A percentile compares a stretch with the other conserved stretches of the same genome.
Conservation (phyloP, 2,888 invertebrate species). For the Camptogramma bilineatum region DNA sequence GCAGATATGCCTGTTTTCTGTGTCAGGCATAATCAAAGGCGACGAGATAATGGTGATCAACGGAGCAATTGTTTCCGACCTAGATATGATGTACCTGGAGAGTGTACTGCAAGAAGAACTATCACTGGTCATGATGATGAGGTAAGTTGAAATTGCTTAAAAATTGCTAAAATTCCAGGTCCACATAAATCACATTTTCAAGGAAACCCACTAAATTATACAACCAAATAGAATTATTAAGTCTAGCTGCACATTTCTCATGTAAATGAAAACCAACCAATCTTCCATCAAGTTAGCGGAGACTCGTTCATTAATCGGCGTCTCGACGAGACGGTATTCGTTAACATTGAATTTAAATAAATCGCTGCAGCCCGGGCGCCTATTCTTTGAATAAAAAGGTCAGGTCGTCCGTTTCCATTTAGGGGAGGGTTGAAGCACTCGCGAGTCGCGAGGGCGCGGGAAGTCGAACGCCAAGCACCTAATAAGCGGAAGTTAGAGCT, state of each 20-base stretch:
- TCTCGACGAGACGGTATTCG: slow-evolving; percentile 58
- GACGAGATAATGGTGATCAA: slow-evolving; percentile 99
- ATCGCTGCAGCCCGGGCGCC: slow-evolving; percentile 49
- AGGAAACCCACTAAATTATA: slow-evolving; percentile 30
- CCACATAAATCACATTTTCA: background rate
- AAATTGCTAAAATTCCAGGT: background rate
- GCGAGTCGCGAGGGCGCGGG: slow-evolving; percentile 54
- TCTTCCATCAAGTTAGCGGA: slow-evolving; percentile 56
- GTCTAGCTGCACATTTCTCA: slow-evolving; percentile 44
- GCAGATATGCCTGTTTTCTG: slow-evolving; percentile 64
- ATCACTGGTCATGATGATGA: slow-evolving; percentile 98
- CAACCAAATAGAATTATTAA: slow-evolving; percentile 35
- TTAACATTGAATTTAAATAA: slow-evolving; percentile 69
- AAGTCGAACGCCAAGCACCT: slow-evolving; percentile 65
- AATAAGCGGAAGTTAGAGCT: slow-evolving; percentile 77
- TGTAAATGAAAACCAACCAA: slow-evolving; percentile 58
- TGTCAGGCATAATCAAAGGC: slow-evolving; percentile 96
- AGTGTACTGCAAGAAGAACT: slow-evolving; percentile 97
- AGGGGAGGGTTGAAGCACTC: slow-evolving; percentile 52
- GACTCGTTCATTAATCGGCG: slow-evolving; percentile 62
- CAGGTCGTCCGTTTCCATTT: slow-evolving; percentile 51
- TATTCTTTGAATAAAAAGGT: slow-evolving; percentile 54
- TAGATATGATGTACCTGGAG: slow-evolving; percentile 99
- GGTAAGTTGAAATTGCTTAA: slow-evolving; percentile 72
- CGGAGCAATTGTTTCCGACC: slow-evolving; percentile 98